Evolutionary conservation across 2,797 vertebrate species (phyloP), one percentile per base, ranked within the genome.

Genomic region (Peromyscus aztecus): DNA sequence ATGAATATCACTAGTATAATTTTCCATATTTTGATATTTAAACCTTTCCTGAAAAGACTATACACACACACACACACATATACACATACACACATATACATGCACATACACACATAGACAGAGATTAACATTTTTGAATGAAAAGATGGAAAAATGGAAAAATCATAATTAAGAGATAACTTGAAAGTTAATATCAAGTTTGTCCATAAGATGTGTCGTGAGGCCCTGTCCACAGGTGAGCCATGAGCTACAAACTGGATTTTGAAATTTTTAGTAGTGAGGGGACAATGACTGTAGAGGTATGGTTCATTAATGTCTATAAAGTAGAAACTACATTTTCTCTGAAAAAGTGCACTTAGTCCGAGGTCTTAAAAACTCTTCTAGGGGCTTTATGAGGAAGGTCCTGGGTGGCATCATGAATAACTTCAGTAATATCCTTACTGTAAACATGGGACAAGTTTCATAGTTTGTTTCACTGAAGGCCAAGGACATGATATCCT

Each of bases 21-120:
- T 92, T 95, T 57, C 11, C 71, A 37, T 24, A 77, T 78, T 85
- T 89, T 92, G 46, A 85, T 63, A 67, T 63, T 89, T 96, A 91
- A 89, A 55, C 13, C 46, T 93, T 14, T 69, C 4, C 9, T 69
- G 46, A 24, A 69, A 65, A 52, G 49, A 37, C 37, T 37, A 67
- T 2, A 16, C 27, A 14, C 34, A 4, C 49, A 29, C 4, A n/a
- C 4, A 63, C 4, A 43, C 8, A 61, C 4, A 19, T 14, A 80
- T 19, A 78, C 31, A 52, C 17, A 21, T 17, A 34, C 46, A 67
- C 14, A 34, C 7, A 27, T 2, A 59, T 1, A 21, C 49, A 46
- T 27, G 29, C 29, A 16, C 65, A 34, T 1, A 5, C 31, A 67
- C 65, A 67, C 65, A 46, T 46, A 46, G 43, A 46, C 43, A 40